Evolutionary conservation across 2,888 invertebrate genomes (phyloP).

Genomic region (Thereva nobilitata): DNA sequence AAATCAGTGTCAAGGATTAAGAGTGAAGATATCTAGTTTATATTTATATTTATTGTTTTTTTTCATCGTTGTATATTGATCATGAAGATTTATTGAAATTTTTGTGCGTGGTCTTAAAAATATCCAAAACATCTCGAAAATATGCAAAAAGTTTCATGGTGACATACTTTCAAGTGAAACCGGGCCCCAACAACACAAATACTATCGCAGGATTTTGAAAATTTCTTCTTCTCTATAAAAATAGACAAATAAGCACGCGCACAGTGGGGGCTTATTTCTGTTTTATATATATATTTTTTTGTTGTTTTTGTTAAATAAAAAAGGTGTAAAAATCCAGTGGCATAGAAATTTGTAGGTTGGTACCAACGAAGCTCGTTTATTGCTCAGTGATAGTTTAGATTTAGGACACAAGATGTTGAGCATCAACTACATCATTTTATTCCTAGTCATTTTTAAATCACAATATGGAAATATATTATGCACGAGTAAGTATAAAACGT

Average conservation of each 20-base stretch:
- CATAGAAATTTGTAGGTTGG: slow-evolving; percentile 1
- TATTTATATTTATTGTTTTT: too few species aligned
- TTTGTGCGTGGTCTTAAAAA: too few species aligned
- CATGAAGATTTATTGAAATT: too few species aligned
- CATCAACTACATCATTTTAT: neutral
- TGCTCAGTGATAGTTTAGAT: neutral
- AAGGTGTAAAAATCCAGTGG: slow-evolving; percentile 30
- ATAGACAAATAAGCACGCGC: slow-evolving; percentile 13
- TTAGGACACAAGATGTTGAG: slow-evolving; percentile 21
- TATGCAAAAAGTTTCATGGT: slow-evolving; percentile 34
- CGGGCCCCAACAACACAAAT: slow-evolving; percentile 25
- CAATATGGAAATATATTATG: slow-evolving; percentile 21
- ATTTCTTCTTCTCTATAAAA: slow-evolving; percentile 33
- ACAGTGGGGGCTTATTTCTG: neutral
- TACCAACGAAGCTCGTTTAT: neutral
- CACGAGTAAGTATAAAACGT: slow-evolving; percentile 16
- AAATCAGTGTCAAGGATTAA: too few species aligned
- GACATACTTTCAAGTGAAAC: slow-evolving; percentile 42
- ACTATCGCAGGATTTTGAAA: slow-evolving; percentile 29
- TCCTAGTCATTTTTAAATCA: slow-evolving; percentile 5
- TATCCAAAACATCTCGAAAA: slow-evolving; percentile 13
- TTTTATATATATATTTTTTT: slow-evolving; percentile 4
- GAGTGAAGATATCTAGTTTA: too few species aligned
- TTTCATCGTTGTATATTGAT: too few species aligned
- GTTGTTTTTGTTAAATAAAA: slow-evolving; percentile 26